These are phyloP conservation scores for Hydrophis major DNA, from an alignment of 2,797 vertebrate species.

Conservation along the genomic window DNA sequence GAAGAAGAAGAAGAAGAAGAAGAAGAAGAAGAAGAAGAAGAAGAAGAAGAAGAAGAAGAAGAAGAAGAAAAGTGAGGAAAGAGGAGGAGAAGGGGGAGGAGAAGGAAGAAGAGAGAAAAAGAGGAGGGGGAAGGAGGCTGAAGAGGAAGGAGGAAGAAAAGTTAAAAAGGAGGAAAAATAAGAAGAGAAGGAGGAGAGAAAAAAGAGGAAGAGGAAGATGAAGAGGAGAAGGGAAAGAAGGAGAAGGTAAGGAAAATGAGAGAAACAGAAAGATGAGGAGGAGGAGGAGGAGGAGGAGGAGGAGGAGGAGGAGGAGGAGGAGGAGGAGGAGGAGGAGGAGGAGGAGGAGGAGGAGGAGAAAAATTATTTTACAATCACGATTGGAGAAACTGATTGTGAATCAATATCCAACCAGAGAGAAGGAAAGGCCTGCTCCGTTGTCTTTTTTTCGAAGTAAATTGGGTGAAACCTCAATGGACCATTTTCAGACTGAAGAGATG, in stretches of 20 bases:
- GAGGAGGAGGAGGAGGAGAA: background rate
- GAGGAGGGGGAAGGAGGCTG: background rate
- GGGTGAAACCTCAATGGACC: slow-evolving; percentile 20
- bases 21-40: background rate
- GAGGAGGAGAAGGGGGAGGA: background rate
- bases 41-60: background rate
- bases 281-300: background rate
- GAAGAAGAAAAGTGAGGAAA: background rate
- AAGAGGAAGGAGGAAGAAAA: background rate
- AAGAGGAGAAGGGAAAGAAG: background rate
- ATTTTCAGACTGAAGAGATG: slow-evolving; percentile 21
- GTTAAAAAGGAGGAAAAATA: background rate
- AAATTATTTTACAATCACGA: background rate
- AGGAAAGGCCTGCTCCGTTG: background rate
- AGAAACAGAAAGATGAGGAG: background rate
- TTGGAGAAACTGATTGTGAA: background rate
- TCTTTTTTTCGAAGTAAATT: slow-evolving; percentile 31
- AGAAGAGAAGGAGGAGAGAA: background rate
- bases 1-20: background rate
- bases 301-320: too few species aligned
- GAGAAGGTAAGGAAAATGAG: too few species aligned
- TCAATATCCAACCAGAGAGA: background rate
- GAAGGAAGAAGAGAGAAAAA: too few species aligned
- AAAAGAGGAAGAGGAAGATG: background rate
- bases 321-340: too few species aligned